phyloP scores from a whole-genome alignment of 2,797 vertebrate genomes.

The Sebastes dallii region DNA sequence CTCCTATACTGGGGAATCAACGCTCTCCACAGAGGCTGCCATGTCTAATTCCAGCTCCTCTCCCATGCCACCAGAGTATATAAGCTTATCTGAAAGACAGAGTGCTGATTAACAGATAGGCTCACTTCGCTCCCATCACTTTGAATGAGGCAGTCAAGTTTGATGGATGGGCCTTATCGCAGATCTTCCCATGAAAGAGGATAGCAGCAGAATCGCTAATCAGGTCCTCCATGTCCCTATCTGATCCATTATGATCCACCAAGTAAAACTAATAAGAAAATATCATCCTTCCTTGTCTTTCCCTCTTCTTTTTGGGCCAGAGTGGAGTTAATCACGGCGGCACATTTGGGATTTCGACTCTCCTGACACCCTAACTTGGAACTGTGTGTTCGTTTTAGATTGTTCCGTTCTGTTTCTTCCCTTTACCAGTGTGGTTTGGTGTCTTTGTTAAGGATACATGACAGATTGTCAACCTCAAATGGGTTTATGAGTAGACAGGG shows the following conservation, averaged over 20 bases:
- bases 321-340: constrained; percentile 37
- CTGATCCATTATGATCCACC: constrained; percentile 59
- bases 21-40: not conserved
- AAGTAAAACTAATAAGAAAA: constrained; percentile 45
- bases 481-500: not conserved
- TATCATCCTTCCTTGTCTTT: constrained; percentile 17
- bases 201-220: constrained; percentile 56
- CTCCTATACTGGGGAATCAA: constrained; percentile 55
- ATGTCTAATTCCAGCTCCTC: constrained; percentile 25
- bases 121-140: constrained; percentile 48
- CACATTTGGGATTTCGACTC: constrained; percentile 34
- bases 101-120: constrained; percentile 59
- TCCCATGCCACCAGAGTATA: constrained; percentile 14
- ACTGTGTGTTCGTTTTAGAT: constrained; percentile 22
- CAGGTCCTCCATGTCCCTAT: constrained; percentile 45
- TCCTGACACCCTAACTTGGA: not conserved
- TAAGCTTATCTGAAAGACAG: constrained; percentile 49
- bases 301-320: not conserved
- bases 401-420: constrained; percentile 8
- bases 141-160: constrained; percentile 57
- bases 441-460: not conserved
- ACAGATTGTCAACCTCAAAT: not conserved
- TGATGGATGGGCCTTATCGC: constrained; percentile 72
- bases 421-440: not conserved
- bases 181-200: constrained; percentile 43